Conservation (phyloP, 2,888 invertebrate genomes). For the Phalera bucephala region DNA sequence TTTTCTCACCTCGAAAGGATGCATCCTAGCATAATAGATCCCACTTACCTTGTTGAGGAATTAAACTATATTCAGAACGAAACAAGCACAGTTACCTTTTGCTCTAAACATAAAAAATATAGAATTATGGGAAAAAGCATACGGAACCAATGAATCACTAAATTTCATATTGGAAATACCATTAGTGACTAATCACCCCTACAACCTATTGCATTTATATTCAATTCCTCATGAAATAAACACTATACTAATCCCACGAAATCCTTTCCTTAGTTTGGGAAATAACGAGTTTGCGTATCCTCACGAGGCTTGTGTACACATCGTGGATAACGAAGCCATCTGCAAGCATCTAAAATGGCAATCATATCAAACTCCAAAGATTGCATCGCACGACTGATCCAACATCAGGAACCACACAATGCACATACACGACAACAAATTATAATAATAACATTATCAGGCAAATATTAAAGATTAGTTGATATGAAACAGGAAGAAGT, state of each 20-base stretch:
- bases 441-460: constrained; percentile 15
- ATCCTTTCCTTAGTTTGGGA: too few relatives aligned
- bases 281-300: too few relatives aligned
- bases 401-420: constrained; percentile 6
- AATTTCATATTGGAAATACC: not conserved
- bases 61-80: constrained; percentile 3
- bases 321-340: not conserved
- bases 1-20: constrained; percentile 5
- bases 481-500: constrained; percentile 19
- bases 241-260: too few relatives aligned
- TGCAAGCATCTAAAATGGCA: constrained; percentile 5
- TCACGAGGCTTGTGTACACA: too few relatives aligned
- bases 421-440: constrained; percentile 8
- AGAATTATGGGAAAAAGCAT: too few relatives aligned
- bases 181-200: too few relatives aligned
- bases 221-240: too few relatives aligned
- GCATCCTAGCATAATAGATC: constrained; percentile 10
- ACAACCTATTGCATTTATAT: too few relatives aligned
- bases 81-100: not conserved
- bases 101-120: too few relatives aligned
- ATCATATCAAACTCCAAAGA: constrained; percentile 15
- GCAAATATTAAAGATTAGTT: constrained; percentile 17
- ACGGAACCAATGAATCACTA: not conserved
- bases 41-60: constrained; percentile 4
- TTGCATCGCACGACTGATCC: not conserved